A percentile compares a stretch with the other conserved stretches of the same genome.
These are phyloP conservation scores for Patella ulyssiponensis DNA, from an alignment of 2,888 invertebrate species.

Conservation along the genomic window DNA sequence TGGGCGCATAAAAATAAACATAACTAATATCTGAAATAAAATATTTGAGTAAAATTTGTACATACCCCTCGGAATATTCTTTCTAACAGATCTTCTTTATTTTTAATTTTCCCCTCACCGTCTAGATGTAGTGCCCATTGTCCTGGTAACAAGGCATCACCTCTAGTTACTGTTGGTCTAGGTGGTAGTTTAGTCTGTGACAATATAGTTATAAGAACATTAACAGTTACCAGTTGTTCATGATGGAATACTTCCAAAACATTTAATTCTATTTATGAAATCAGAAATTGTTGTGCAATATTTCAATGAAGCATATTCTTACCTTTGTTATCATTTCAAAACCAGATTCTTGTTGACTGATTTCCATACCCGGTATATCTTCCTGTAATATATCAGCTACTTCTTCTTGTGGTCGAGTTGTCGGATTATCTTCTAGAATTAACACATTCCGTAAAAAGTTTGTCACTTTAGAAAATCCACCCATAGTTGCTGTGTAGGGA, in stretches of 20 bases:
- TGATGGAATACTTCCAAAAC: neutral
- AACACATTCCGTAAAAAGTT: constrained; percentile 80
- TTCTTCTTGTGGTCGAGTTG: constrained; percentile 77
- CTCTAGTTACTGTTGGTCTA: constrained; percentile 59
- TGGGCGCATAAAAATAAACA: too few species aligned
- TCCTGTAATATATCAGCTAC: constrained; percentile 66
- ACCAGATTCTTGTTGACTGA: constrained; percentile 70
- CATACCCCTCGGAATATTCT: constrained; percentile 92
- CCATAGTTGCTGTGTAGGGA: constrained; percentile 87
- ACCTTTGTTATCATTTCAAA: constrained; percentile 73
- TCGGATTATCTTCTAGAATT: constrained; percentile 56
- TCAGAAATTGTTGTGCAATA: neutral
- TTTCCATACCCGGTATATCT: constrained; percentile 67
- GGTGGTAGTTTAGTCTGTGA: constrained; percentile 62
- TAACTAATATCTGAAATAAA: too few species aligned
- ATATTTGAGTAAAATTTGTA: constrained; percentile 42
- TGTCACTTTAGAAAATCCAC: constrained; percentile 89
- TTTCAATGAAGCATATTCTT: constrained; percentile 26
- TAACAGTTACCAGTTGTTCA: neutral
- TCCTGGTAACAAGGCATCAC: constrained; percentile 56
- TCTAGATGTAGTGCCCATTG: constrained; percentile 86
- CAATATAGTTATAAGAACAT: neutral
- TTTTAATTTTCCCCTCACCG: constrained; percentile 84
- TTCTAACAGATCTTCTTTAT: constrained; percentile 84
- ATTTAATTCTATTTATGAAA: neutral